Evolutionary conservation across 2,113 vertebrate species (phyloP).

Genomic region (Puntigrus tetrazona): DNA sequence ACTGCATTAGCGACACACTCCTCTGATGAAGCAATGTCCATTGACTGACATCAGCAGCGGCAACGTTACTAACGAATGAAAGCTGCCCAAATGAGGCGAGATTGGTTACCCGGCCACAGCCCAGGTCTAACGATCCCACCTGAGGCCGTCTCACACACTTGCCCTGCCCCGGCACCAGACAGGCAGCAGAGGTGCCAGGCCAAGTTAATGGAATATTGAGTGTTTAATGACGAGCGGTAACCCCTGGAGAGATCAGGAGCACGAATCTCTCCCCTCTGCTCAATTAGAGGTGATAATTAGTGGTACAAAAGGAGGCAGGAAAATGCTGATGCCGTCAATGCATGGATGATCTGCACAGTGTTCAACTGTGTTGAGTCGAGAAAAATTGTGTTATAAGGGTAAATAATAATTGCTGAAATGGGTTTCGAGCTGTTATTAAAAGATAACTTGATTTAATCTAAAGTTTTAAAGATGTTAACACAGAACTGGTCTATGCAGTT

Average conservation of each 20-base stretch:
- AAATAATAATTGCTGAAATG: background rate
- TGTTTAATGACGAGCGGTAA: conserved; percentile 31
- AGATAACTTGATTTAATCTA: background rate
- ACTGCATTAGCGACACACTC: background rate
- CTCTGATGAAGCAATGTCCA: background rate
- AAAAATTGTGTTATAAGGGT: background rate
- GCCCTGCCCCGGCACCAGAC: conserved; percentile 19
- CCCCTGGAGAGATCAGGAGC: conserved; percentile 30
- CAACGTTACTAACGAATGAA: background rate
- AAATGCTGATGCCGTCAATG: conserved; percentile 35
- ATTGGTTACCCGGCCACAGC: conserved; percentile 7
- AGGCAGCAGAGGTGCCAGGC: conserved; percentile 23
- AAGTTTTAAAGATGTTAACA: background rate
- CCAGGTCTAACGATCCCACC: conserved; percentile 46
- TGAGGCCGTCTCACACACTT: conserved; percentile 48
- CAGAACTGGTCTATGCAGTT: background rate
- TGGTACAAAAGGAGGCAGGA: conserved; percentile 31
- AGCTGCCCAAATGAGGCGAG: conserved; percentile 7
- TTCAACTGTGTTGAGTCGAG: background rate
- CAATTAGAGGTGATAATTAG: conserved; percentile 54
- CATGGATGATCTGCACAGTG: background rate
- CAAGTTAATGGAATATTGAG: conserved; percentile 43
- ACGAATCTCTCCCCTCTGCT: conserved; percentile 24
- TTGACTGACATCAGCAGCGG: conserved; percentile 9
- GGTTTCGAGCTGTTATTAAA: background rate